Conservation (phyloP, 2,797 vertebrate genomes). For the Myotis findleyi region DNA sequence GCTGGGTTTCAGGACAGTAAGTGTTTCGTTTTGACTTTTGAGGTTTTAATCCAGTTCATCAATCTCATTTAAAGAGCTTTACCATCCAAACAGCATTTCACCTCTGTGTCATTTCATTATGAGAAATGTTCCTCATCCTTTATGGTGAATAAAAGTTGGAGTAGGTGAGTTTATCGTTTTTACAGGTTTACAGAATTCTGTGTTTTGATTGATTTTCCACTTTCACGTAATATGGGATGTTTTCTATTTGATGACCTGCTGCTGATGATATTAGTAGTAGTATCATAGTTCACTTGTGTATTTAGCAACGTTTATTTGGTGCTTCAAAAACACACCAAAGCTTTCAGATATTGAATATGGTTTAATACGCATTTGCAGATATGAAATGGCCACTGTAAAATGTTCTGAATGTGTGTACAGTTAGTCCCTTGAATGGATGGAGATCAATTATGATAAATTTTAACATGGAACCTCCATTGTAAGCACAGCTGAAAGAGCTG, state of each 20-base stretch:
- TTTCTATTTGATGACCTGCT: background rate
- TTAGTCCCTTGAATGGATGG: background rate
- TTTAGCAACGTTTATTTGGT: slow-evolving; percentile 3
- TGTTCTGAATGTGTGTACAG: background rate
- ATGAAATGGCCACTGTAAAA: background rate
- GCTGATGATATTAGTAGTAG: background rate
- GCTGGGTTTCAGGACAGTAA: slow-evolving; percentile 97
- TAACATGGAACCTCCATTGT: background rate
- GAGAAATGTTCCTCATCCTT: background rate
- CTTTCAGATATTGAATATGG: background rate
- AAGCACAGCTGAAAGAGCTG: background rate
- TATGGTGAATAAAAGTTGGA: slow-evolving; percentile 46
- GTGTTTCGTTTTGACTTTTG: slow-evolving; percentile 79
- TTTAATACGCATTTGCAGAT: background rate
- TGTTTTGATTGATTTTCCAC: slow-evolving; percentile 2
- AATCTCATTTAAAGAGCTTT: background rate
- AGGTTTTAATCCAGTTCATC: background rate
- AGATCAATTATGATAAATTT: background rate
- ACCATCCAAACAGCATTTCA: background rate
- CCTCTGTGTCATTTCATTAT: slow-evolving; percentile 7
- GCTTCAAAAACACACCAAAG: background rate
- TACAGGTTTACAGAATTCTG: background rate
- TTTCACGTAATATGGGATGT: background rate
- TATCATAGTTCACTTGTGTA: background rate
- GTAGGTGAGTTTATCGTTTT: background rate